These are phyloP conservation scores for Sesamia nonagrioides DNA, from an alignment of 1,140 invertebrate genomes.

Conservation along the genomic window DNA sequence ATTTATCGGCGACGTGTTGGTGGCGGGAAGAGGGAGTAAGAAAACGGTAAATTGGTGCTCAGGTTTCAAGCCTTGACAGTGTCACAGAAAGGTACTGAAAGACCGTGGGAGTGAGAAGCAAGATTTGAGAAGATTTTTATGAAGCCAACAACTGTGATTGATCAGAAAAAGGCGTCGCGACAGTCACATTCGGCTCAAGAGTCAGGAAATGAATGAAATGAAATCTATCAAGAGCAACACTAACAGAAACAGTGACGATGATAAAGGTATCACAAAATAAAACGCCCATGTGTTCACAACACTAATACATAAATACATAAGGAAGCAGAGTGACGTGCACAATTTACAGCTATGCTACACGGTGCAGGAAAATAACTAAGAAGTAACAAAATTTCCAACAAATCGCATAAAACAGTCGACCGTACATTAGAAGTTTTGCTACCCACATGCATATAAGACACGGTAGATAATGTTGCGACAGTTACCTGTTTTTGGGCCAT, in stretches of 20 bases:
- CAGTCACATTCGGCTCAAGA: constrained; percentile 81
- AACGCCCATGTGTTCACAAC: constrained; percentile 82
- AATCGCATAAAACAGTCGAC: constrained; percentile 33
- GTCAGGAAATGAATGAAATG: constrained; percentile 83
- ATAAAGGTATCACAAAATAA: constrained; percentile 88
- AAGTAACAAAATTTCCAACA: constrained; percentile 67
- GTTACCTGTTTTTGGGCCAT: constrained; percentile 98
- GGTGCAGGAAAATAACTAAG: constrained; percentile 68
- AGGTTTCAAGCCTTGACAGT: constrained; percentile 77
- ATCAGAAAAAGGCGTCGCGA: constrained; percentile 75
- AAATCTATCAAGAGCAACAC: constrained; percentile 84
- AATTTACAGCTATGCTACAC: constrained; percentile 67
- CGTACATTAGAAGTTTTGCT: constrained; percentile 57
- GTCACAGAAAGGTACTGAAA: constrained; percentile 73
- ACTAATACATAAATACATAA: constrained; percentile 74
- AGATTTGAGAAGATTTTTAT: constrained; percentile 69
- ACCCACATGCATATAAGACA: constrained; percentile 72
- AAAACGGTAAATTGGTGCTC: constrained; percentile 75
- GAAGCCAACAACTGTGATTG: constrained; percentile 73
- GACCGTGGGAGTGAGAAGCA: constrained; percentile 77
- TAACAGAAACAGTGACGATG: constrained; percentile 84
- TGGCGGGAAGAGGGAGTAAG: constrained; percentile 65
- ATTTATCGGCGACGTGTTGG: constrained; percentile 67
- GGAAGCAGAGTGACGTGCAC: constrained; percentile 80
- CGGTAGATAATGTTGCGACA: constrained; percentile 77